These are phyloP conservation scores for Selenia dentaria DNA, from an alignment of 2,888 invertebrate species.

Conservation along the genomic window DNA sequence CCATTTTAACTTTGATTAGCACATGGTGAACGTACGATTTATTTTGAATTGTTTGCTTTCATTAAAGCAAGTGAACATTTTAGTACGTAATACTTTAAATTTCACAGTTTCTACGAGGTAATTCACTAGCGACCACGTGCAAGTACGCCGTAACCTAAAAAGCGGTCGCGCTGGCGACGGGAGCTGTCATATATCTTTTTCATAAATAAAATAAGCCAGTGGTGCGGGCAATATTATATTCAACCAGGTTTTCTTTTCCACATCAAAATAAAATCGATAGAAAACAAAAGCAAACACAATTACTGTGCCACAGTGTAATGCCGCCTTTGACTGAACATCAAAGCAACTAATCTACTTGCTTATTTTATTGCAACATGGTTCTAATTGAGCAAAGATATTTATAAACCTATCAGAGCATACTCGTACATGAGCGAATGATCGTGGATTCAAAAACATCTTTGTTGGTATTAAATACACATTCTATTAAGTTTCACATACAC, in stretches of 20 bases:
- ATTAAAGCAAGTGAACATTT: neutral
- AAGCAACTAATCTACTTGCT: conserved; percentile 7
- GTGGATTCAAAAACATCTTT: conserved; percentile 4
- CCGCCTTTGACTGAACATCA: conserved; percentile 2
- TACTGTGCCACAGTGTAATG: neutral
- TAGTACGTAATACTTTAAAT: too few relatives aligned
- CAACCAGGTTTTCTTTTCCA: too few relatives aligned
- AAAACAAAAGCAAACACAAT: neutral
- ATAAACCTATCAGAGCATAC: conserved; percentile 4
- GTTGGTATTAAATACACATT: too few relatives aligned
- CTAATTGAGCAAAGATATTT: conserved; percentile 11
- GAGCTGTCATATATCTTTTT: too few relatives aligned
- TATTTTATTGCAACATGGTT: conserved; percentile 10
- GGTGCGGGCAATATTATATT: too few relatives aligned
- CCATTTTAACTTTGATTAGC: conserved; percentile 4
- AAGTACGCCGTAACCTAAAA: too few relatives aligned
- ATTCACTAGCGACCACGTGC: too few relatives aligned
- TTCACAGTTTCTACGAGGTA: too few relatives aligned
- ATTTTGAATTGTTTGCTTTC: conserved; percentile 1
- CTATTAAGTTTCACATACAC: too few relatives aligned
- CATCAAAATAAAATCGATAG: neutral
- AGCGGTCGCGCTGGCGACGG: too few relatives aligned
- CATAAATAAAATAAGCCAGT: too few relatives aligned
- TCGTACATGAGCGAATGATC: conserved; percentile 2
- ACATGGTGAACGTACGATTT: conserved; percentile 1